phyloP scores from a whole-genome alignment of 2,113 vertebrate genomes.

The Rhineura floridana region DNA sequence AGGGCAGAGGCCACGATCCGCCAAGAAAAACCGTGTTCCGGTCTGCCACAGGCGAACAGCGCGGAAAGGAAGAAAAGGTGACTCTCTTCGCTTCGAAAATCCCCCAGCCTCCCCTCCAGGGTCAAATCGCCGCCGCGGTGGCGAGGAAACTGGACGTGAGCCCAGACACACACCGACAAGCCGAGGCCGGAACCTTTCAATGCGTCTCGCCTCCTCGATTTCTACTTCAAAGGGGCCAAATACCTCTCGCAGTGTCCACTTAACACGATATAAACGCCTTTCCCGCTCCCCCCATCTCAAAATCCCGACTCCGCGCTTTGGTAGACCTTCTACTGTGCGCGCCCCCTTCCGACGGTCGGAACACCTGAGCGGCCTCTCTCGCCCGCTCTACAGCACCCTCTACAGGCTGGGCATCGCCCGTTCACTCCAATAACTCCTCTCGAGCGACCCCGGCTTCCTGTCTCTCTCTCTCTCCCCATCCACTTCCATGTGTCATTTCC shows the following conservation, averaged over 20 bases:
- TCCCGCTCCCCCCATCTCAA: not conserved
- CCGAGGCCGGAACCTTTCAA: not conserved
- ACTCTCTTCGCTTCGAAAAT: rapidly evolving
- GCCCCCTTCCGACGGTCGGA: not conserved
- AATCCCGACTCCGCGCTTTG: not conserved
- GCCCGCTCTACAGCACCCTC: not conserved
- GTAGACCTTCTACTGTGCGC: not conserved
- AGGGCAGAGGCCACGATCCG: not conserved
- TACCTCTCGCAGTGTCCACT: not conserved
- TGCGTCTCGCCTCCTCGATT: not conserved
- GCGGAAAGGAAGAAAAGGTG: too few relatives aligned
- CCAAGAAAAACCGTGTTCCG: not conserved
- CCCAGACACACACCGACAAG: not conserved
- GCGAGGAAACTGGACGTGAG: not conserved
- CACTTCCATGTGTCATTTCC: not conserved
- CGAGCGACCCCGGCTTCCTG: not conserved
- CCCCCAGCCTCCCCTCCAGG: not conserved
- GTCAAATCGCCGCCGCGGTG: not conserved
- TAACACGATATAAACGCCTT: not conserved
- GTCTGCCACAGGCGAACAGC: not conserved
- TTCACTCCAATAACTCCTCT: not conserved
- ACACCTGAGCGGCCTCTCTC: rapidly evolving
- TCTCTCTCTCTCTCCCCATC: too few relatives aligned
- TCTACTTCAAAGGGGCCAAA: not conserved
- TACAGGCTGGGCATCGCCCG: not conserved